Base-by-base conservation (phyloP, 2,888 invertebrate species). In the Drosophila crucigera region DNA sequence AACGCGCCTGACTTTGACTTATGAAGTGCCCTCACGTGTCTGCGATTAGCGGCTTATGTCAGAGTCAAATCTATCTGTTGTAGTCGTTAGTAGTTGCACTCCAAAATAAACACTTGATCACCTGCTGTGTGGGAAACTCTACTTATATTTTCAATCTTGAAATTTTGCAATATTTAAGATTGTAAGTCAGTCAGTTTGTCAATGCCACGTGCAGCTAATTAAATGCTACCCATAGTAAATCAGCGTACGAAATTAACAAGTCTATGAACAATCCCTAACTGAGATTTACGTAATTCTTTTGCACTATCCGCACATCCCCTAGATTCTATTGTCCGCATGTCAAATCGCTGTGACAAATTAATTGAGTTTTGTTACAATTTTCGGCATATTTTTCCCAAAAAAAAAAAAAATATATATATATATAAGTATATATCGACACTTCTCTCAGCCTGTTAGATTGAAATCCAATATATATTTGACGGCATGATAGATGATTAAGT, bases 11-110 rank as follows among this genome's bases (percentile, higher is more conserved):
- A 61, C 60, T 56, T 66, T 67, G n/a, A 33, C 28, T 56, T 39
- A 65, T 88, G 77, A 90, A 92, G 90, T 81, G 85, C n/a, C 69
- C 73, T 84, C 91, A 90, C 91, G 91, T 92, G 92, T 69, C 88
- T 47, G 74, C 69, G 91, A 90, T 92, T 92, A 92, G 80, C 83
- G 55, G 28, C 54, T 73, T 56, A 76, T 62, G 59, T 63, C 79
- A 52, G 10, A 64, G 50, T 31, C 37, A 50, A 49, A 54, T 39
- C 53, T 68, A 41, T 62, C 54, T 59, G 47, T 55, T 49, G 37
- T 66, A 35, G n/a, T 28, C 50, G 11, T 47, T 4, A 25, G n/a
- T 33, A 76, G 61, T 41, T 61, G 19, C 33, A 19, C 41, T 28
- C 41, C 31, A 22, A 31, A 22, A 28, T 14, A 49, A 50, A 55